phyloP scores from a whole-genome alignment of 35 echinoderm and acorn worm species.

The Ptychodera flava region DNA sequence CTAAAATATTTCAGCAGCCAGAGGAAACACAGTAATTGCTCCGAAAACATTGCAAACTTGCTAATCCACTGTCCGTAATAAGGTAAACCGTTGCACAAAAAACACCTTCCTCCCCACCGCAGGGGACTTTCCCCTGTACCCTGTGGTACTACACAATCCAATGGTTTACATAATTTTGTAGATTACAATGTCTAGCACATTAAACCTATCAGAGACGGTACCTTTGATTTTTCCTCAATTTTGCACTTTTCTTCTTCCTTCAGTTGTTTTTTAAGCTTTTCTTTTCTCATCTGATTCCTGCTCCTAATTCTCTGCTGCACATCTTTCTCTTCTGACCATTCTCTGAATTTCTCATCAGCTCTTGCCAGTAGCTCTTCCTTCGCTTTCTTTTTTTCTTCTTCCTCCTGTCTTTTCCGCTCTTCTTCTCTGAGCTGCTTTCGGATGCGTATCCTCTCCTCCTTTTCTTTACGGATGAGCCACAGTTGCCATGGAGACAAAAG shows the following conservation, averaged over 20 bases:
- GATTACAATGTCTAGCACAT: too few relatives aligned
- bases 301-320: constrained; percentile 15
- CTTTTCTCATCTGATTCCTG: constrained; percentile 12
- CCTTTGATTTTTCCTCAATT: constrained; percentile 46
- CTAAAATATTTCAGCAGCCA: too few relatives aligned
- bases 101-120: too few relatives aligned
- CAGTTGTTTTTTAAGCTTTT: constrained; percentile 31
- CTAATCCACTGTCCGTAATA: too few relatives aligned
- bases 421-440: background rate
- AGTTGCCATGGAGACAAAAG: background rate
- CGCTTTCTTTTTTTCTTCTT: constrained; percentile 25
- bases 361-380: constrained; percentile 19
- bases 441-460: constrained; percentile 10
- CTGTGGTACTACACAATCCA: too few relatives aligned
- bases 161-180: too few relatives aligned
- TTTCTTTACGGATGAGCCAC: constrained; percentile 5
- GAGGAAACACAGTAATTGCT: too few relatives aligned
- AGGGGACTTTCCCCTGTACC: too few relatives aligned
- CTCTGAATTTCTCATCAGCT: constrained; percentile 25
- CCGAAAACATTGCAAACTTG: too few relatives aligned
- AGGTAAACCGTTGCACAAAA: too few relatives aligned
- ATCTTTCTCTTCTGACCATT: constrained; percentile 45
- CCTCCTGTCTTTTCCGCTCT: constrained; percentile 19
- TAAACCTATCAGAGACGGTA: too few relatives aligned
- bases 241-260: constrained; percentile 38